These are phyloP conservation scores for Drosophila teissieri DNA, from an alignment of 1,140 invertebrate species.

Conservation along the genomic window DNA sequence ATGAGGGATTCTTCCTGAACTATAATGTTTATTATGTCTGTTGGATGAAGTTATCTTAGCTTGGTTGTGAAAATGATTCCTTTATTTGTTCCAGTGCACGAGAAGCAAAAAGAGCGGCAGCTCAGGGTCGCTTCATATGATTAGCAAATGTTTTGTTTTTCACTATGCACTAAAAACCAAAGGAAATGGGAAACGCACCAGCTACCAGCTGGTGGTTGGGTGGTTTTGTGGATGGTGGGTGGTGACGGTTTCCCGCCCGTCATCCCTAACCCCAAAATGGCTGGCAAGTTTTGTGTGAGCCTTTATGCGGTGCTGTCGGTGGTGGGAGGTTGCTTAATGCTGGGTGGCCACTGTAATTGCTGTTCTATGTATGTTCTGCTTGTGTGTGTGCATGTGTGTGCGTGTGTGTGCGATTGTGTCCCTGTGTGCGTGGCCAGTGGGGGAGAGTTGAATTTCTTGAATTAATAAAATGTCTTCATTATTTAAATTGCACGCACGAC, in stretches of 20 bases:
- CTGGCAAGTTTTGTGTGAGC: constrained; percentile 37
- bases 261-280: constrained; percentile 37
- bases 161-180: constrained; percentile 74
- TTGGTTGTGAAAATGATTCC: background rate
- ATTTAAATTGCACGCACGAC: constrained; percentile 82
- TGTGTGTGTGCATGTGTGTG: background rate
- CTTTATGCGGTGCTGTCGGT: constrained; percentile 22
- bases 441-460: constrained; percentile 78
- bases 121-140: constrained; percentile 61
- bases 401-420: constrained; percentile 15
- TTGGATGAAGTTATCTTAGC: no score
- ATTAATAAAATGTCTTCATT: constrained; percentile 83
- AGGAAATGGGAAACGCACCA: constrained; percentile 43
- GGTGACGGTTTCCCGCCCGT: background rate
- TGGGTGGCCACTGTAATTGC: constrained; percentile 69
- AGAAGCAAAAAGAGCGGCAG: background rate
- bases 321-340: constrained; percentile 70
- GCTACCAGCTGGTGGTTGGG: constrained; percentile 15
- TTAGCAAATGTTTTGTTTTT: constrained; percentile 83
- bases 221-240: constrained; percentile 1
- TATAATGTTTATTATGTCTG: background rate
- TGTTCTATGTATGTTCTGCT: constrained; percentile 6
- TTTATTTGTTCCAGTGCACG: constrained; percentile 22
- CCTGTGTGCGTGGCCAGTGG: constrained; percentile 42
- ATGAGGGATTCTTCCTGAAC: no score